Evolutionary conservation across 2,888 invertebrate species (phyloP), one percentile per base, ranked within the genome.

Genomic region (Gonocerus acuteangulatus): DNA sequence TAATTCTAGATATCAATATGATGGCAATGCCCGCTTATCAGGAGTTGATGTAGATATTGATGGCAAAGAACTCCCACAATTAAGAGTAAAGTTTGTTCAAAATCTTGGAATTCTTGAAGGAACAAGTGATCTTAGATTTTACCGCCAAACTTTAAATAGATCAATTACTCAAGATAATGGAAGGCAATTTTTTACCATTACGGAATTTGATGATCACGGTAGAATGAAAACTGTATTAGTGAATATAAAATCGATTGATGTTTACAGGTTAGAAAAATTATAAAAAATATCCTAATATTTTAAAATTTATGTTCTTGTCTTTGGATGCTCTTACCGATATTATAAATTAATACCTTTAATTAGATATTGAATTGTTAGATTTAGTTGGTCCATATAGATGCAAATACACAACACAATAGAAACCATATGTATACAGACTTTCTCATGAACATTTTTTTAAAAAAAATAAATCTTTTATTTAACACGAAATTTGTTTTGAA

Each of bases 111-210:
- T 84, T 64, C 76, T 95, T 23, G 92, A 94, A 75, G 86, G 87
- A 3, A 84, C 93, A 3, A 89, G 89, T 67, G 92, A 93, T 73
- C 77, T 93, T 58, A 80, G 90, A 69, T 86, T 92, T 54, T 89
- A 89, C 69, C 80, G 89, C 65, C 91, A 91, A 69, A 85, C 87
- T 0, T 91, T 91, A 74, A 92, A 92, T 71, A 80, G 92, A 67
- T 90, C 92, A 0, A 87, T 93, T 0, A 87, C 93, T 80, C 91
- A 93, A 71, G 93, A 94, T 71, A 87, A 87, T 0, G 86, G 87
- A 68, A 93, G 93, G 72, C 89, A 91, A 71, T 93, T 88, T 79
- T 89, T 92, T 71, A 86, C 89, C 0, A 87, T 92, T n/a, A 87
- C 88, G 0, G 91, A 92, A 72, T 89, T 86, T 70, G 93, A 93